Percentiles rank a stretch among this genome's conserved stretches.
phyloP scores from a whole-genome alignment of 2,113 vertebrate species.

The Strix uralensis region DNA sequence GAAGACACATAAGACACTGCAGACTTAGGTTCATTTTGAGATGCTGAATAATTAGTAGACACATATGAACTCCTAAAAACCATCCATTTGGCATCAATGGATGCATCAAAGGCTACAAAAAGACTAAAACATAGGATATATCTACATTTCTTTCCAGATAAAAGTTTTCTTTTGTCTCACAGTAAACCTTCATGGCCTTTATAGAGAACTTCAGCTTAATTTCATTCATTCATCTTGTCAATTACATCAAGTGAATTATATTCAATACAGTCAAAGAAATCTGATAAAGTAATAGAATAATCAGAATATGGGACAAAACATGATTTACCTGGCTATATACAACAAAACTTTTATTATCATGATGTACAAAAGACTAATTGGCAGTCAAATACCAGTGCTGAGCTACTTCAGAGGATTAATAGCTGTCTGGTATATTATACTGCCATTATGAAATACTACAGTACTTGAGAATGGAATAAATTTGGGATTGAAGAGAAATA shows the following conservation, averaged over 20 bases:
- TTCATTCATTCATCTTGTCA: background rate
- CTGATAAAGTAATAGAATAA: background rate
- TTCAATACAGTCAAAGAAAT: background rate
- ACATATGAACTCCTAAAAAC: background rate
- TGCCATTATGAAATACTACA: background rate
- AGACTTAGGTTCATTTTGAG: background rate
- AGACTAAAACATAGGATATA: background rate
- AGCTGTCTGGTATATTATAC: background rate
- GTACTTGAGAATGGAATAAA: background rate
- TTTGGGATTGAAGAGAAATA: background rate
- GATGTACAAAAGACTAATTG: background rate
- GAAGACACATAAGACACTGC: background rate
- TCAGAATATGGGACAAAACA: background rate
- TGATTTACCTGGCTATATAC: background rate
- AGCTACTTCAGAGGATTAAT: background rate
- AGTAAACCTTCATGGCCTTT: background rate
- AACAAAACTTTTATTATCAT: background rate
- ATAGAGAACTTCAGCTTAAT: background rate
- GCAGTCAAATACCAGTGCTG: background rate
- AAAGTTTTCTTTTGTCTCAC: background rate
- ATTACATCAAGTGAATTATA: background rate
- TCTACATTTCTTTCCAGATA: background rate
- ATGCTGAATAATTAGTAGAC: background rate
- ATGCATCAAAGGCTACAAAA: background rate
- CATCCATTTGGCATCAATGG: background rate